phyloP scores from a whole-genome alignment of 2,888 invertebrate genomes.

The Candidula unifasciata region DNA sequence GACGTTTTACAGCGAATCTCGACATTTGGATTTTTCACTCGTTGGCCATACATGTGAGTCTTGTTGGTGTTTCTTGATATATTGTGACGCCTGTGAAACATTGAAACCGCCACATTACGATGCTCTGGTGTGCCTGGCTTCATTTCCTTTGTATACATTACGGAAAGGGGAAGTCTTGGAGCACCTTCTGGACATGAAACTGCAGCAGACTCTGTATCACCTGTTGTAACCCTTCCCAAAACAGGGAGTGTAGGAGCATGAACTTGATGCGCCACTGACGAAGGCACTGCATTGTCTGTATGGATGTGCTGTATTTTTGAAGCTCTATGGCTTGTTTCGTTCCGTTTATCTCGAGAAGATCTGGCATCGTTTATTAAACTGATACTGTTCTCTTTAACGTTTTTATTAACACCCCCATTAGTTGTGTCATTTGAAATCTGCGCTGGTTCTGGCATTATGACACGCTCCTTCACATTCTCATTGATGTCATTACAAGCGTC shows the following conservation, averaged over 20 bases:
- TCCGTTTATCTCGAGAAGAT: neutral
- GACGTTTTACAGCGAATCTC: conserved; percentile 12
- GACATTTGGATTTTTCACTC: neutral
- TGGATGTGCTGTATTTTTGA: too few relatives aligned
- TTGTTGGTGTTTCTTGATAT: neutral
- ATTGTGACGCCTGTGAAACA: neutral
- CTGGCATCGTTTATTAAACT: too few relatives aligned
- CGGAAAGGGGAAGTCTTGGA: neutral
- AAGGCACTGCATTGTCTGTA: too few relatives aligned
- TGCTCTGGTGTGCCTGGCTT: neutral
- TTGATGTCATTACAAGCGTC: neutral
- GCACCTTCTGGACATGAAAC: too few relatives aligned
- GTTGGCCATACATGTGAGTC: neutral
- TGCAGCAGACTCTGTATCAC: too few relatives aligned
- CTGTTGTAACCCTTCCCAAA: too few relatives aligned
- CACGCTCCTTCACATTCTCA: neutral
- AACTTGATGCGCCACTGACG: too few relatives aligned
- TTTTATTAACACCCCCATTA: too few relatives aligned
- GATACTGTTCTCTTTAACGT: neutral
- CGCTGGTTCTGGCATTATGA: neutral
- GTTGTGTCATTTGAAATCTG: neutral
- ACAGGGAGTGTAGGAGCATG: neutral
- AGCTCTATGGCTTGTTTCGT: neutral
- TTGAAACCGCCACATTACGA: neutral
- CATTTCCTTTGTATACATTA: neutral